Evolutionary conservation across 2,113 vertebrate species (phyloP).

Genomic region (Aix galericulata): DNA sequence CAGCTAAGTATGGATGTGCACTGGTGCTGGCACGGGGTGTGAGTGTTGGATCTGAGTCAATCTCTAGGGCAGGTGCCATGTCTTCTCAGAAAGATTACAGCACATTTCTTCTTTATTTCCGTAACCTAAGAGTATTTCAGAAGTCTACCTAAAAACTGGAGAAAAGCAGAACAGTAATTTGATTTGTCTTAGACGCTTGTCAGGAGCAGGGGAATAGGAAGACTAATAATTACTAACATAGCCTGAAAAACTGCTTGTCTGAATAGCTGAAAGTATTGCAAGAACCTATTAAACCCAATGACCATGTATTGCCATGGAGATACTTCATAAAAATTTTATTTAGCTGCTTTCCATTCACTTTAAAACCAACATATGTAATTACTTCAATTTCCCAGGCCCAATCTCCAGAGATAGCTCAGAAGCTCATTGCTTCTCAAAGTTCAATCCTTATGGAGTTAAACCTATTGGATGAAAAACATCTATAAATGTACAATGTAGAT

Average conservation of each 20-base stretch:
- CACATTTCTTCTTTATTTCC: background rate
- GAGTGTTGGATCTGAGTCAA: background rate
- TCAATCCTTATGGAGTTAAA: background rate
- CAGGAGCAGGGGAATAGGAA: background rate
- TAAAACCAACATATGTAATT: background rate
- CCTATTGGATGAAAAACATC: background rate
- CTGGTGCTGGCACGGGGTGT: background rate
- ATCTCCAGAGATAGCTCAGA: background rate
- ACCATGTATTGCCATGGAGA: constrained; percentile 10
- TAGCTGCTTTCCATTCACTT: background rate
- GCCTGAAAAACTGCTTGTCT: background rate
- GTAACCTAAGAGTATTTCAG: background rate
- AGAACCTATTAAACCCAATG: background rate
- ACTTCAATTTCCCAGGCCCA: background rate
- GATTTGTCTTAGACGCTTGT: background rate
- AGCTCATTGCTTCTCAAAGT: background rate
- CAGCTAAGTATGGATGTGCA: accelerated
- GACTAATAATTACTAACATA: background rate
- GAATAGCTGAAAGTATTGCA: background rate
- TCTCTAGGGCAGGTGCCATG: background rate
- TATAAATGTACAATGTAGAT: background rate
- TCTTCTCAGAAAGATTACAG: background rate
- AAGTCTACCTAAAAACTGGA: background rate
- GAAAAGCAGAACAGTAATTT: background rate
- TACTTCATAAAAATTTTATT: background rate